Percentiles rank a stretch among this genome's conserved stretches.
Conservation (phyloP, 2,797 vertebrate species). For the Arnoldichthys spilopterus region DNA sequence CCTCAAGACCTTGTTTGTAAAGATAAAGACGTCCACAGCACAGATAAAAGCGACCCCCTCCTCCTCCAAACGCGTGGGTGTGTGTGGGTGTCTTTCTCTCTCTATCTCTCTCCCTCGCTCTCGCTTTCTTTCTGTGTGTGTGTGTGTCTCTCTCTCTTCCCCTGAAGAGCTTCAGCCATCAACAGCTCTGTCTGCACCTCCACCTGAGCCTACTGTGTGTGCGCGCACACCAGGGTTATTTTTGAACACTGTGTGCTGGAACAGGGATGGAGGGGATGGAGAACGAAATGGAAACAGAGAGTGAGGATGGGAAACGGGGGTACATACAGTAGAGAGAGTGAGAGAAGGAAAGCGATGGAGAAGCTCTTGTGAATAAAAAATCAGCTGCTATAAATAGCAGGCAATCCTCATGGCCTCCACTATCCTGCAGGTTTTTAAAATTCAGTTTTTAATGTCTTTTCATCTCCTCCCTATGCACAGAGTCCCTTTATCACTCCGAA, state of each 20-base stretch:
- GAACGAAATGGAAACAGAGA: slow-evolving; percentile 35
- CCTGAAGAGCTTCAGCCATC: slow-evolving; percentile 42
- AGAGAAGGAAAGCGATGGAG: slow-evolving; percentile 65
- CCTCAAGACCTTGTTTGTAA: slow-evolving; percentile 16
- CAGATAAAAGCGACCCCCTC: not conserved
- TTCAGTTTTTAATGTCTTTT: slow-evolving; percentile 50
- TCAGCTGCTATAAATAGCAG: slow-evolving; percentile 79
- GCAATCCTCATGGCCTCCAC: slow-evolving; percentile 68
- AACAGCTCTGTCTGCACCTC: slow-evolving; percentile 46
- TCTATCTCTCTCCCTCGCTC: not conserved
- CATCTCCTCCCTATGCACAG: slow-evolving; percentile 8
- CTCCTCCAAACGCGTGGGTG: no score
- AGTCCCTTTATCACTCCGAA: not conserved
- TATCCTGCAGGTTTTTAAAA: slow-evolving; percentile 62
- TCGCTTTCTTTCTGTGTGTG: not conserved
- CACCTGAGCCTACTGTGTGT: slow-evolving; percentile 39
- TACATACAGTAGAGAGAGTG: slow-evolving; percentile 37
- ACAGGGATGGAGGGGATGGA: slow-evolving; percentile 42
- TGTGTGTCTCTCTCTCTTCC: not conserved
- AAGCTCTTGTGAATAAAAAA: slow-evolving; percentile 80
- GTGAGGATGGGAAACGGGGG: slow-evolving; percentile 15
- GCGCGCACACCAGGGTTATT: slow-evolving; percentile 55
- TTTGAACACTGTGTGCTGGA: slow-evolving; percentile 59
- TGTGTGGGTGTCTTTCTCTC: not conserved
- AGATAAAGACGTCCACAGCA: not conserved